These are phyloP conservation scores for Rhizoglyphus robini DNA, from an alignment of 1,140 invertebrate genomes.

Conservation along the genomic window DNA sequence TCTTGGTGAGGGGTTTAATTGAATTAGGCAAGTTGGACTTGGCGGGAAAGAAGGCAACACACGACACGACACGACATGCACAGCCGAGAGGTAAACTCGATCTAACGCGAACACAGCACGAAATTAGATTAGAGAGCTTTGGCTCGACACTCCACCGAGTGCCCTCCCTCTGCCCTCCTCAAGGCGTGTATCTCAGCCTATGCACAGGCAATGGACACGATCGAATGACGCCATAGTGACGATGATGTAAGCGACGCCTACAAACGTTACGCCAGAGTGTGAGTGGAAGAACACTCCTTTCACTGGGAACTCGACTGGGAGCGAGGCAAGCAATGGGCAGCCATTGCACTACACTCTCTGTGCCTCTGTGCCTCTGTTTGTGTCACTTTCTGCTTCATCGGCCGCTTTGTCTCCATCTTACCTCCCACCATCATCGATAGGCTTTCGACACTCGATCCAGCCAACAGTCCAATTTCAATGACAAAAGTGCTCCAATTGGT, in stretches of 20 bases:
- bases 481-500: neutral
- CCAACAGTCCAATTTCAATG: no score
- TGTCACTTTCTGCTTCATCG: constrained; percentile 9
- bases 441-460: neutral
- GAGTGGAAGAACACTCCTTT: neutral
- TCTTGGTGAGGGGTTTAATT: constrained; percentile 3
- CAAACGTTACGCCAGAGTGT: neutral
- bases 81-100: constrained; percentile 2
- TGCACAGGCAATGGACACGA: neutral
- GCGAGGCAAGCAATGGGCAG: no score
- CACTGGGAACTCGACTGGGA: no score
- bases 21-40: constrained; percentile 3
- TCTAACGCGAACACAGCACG: neutral
- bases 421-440: neutral
- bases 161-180: neutral
- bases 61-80: neutral
- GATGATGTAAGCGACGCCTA: neutral
- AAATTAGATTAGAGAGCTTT: constrained; percentile 12
- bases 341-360: no score
- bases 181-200: neutral
- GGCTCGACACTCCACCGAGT: neutral
- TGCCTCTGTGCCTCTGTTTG: no score
- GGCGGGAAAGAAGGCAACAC: neutral
- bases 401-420: neutral
- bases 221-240: neutral